Evolutionary conservation across 2,113 vertebrate genomes (phyloP).

Genomic region (Sporophila hypoxantha): DNA sequence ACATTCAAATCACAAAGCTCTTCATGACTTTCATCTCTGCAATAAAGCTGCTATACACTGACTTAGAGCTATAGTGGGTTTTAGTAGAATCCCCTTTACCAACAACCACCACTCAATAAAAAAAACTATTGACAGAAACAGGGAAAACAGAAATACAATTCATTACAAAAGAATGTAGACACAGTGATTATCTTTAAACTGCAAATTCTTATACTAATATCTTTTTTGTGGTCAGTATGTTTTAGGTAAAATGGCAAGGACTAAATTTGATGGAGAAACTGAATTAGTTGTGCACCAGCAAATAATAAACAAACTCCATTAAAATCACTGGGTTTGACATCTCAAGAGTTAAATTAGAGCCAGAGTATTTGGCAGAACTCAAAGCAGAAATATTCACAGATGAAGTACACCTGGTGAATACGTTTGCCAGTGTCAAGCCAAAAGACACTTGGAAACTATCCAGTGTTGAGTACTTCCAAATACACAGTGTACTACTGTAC

Average conservation of each 20-base stretch:
- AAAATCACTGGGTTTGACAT: background rate
- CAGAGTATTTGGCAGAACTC: slow-evolving; percentile 5
- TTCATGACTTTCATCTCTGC: slow-evolving; percentile 43
- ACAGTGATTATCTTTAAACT: background rate
- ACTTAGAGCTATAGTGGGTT: background rate
- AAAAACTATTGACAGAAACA: background rate
- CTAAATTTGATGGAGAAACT: background rate
- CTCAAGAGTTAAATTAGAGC: slow-evolving; percentile 7
- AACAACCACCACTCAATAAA: slow-evolving; percentile 2
- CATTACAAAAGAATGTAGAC: background rate
- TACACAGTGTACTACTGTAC: slow-evolving; percentile 4
- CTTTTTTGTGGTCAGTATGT: background rate
- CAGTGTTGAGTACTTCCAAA: slow-evolving; percentile 13
- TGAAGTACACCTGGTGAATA: slow-evolving; percentile 42
- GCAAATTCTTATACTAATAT: background rate
- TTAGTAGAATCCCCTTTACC: slow-evolving; percentile 24
- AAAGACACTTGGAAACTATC: slow-evolving; percentile 11
- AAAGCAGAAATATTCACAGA: slow-evolving; percentile 7
- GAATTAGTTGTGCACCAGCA: background rate
- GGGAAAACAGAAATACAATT: background rate
- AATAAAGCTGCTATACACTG: slow-evolving; percentile 1
- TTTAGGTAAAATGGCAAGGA: background rate
- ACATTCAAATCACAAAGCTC: slow-evolving; percentile 39
- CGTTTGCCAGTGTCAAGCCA: background rate
- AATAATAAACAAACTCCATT: background rate